Evolutionary conservation across 2,888 invertebrate genomes (phyloP).

Genomic region (Chesias legatella): DNA sequence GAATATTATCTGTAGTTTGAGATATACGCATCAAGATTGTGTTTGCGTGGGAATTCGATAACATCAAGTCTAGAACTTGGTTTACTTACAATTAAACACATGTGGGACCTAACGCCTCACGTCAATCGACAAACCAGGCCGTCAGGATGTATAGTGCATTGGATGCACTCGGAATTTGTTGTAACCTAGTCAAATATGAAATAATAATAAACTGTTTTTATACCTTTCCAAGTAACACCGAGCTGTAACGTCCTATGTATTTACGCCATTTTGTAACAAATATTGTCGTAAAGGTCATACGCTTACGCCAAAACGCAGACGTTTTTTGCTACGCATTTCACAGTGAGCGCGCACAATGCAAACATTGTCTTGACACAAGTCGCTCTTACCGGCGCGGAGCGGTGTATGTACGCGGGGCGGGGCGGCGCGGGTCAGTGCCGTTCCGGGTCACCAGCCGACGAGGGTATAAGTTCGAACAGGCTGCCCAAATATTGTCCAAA

Average conservation of each 20-base stretch:
- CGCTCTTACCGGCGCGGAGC: conserved; percentile 9
- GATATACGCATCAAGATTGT: conserved; percentile 22
- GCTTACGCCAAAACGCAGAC: background rate
- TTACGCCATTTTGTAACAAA: background rate
- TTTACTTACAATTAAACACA: no score
- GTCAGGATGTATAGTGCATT: no score
- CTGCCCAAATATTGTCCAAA: no score
- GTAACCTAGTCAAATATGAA: no score
- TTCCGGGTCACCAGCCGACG: conserved; percentile 1
- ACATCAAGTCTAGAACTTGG: conserved; percentile 1
- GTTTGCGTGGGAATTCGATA: conserved; percentile 24
- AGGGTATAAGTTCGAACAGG: no score
- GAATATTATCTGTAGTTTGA: conserved; percentile 12
- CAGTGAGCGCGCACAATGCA: conserved; percentile 6
- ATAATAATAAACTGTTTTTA: no score
- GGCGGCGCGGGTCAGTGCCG: conserved; percentile 11
- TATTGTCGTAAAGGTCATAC: background rate
- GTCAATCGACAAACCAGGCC: no score
- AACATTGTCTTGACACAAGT: conserved; percentile 10
- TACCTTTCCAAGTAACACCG: no score
- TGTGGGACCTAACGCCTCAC: no score
- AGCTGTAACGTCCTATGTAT: no score
- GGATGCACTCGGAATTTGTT: no score
- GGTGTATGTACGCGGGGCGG: no score
- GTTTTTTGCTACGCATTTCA: conserved; percentile 4